Evolutionary conservation across 2,888 invertebrate species (phyloP), one percentile per base, ranked within the genome.

Genomic region (Morinoia aosen): DNA sequence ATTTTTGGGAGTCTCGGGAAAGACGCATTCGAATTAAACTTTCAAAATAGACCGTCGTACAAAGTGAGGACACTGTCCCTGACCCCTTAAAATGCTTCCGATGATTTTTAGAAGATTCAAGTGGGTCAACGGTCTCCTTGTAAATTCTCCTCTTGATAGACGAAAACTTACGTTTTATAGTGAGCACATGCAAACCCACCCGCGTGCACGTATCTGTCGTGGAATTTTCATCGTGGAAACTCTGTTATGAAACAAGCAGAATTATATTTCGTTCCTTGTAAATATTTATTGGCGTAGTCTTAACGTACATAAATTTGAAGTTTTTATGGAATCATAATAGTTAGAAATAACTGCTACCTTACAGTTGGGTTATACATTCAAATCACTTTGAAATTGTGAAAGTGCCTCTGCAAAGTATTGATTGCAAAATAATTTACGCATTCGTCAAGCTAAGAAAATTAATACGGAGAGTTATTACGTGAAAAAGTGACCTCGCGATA

Each of bases 1-100:
- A 90, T 90, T 90, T 90, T 90, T 90, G 90, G 14, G 40, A 39
- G 48, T 14, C 48, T 90, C 25, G 14, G 12, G 40, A 90, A 90
- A 90, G 90, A 90, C 11, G 48, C 90, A 90, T 90, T 39, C 48
- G 90, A 90, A 90, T 90, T 39, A 90, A 90, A 90, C 90, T 90
- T 90, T 48, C 90, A 48, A 48, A 90, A 90, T 33, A 19, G 76
- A 76, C 76, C 25, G 76, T 76, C 76, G 76, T 19, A 76, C 76
- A 76, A 76, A 76, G 76, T 76, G 76, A 76, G 76, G 76, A 33
- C 76, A 76, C 76, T 76, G 33, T 76, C 25, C 76, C 33, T 33
- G 76, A 33, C 19, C 76, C 76, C 25, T 25, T 33, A 19, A 76
- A 76, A 76, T 76, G 76, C 25, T 10, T 33, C 76, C 76, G 10